Evolutionary conservation across 2,797 vertebrate species (phyloP).

Genomic region (Gymnoscopelus braueri): DNA sequence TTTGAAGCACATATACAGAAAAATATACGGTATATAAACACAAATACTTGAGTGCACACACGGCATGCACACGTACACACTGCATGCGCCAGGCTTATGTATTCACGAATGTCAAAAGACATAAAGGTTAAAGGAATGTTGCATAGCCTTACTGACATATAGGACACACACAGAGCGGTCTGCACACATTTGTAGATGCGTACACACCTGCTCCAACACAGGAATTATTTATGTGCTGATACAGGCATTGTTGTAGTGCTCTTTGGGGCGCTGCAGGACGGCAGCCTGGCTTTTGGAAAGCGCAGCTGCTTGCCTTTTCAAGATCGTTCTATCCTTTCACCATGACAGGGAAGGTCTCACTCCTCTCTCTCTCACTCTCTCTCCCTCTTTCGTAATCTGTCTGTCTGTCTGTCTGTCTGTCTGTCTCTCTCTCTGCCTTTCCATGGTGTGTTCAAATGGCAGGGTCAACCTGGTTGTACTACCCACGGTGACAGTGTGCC

Average conservation of each 20-base stretch:
- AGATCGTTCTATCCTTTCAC: conserved; percentile 52
- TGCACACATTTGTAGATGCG: conserved; percentile 37
- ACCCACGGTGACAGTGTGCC: conserved; percentile 39
- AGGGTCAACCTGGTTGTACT: conserved; percentile 38
- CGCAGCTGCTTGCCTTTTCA: conserved; percentile 66
- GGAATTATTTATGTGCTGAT: conserved; percentile 77
- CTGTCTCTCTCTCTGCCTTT: conserved; percentile 16
- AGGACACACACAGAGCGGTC: conserved; percentile 16
- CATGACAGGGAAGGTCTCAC: conserved; percentile 59
- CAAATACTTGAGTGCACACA: background rate
- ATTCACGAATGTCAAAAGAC: background rate
- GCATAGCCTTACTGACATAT: conserved; percentile 11
- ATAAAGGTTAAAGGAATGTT: conserved; percentile 15
- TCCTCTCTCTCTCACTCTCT: conserved; percentile 16
- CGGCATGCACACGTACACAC: background rate
- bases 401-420: no score
- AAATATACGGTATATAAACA: conserved; percentile 7
- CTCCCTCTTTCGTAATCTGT: conserved; percentile 21
- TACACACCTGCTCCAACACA: conserved; percentile 27
- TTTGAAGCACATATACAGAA: background rate
- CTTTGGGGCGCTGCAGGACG: conserved; percentile 66
- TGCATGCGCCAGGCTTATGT: background rate
- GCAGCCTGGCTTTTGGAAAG: conserved; percentile 57
- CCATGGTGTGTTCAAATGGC: conserved; percentile 46
- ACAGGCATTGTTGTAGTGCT: conserved; percentile 70